phyloP scores from a whole-genome alignment of 2,888 invertebrate genomes.

The Erebia palarica region DNA sequence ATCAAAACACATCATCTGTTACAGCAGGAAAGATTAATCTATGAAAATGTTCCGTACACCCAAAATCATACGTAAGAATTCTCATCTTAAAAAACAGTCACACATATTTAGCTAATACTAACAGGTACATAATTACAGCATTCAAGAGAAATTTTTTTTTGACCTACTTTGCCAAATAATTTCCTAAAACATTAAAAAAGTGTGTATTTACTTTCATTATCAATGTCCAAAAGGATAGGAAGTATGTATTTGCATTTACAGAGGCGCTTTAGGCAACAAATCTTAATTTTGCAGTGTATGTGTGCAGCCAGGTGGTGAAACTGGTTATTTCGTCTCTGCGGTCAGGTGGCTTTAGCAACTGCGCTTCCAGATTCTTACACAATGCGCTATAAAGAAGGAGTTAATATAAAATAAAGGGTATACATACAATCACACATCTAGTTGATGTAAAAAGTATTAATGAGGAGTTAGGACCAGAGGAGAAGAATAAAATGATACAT shows the following conservation, averaged over 20 bases:
- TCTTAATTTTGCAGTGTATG: conserved; percentile 29
- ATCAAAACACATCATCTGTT: neutral
- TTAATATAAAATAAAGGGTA: conserved; percentile 20
- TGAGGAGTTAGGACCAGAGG: neutral
- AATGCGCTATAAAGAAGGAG: conserved; percentile 31
- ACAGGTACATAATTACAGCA: neutral
- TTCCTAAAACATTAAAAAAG: neutral
- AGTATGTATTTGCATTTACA: conserved; percentile 9
- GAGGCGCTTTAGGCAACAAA: conserved; percentile 12
- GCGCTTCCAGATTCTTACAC: conserved; percentile 52
- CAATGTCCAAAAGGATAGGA: neutral
- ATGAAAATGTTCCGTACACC: neutral
- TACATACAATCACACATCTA: conserved; percentile 26
- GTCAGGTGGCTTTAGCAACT: conserved; percentile 60
- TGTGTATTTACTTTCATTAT: neutral
- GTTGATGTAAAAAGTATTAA: neutral
- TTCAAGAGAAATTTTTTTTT: neutral
- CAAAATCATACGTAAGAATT: too few species aligned
- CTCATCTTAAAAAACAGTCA: too few species aligned
- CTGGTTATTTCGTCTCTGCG: conserved; percentile 63
- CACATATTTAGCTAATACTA: too few species aligned
- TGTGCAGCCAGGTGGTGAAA: conserved; percentile 63
- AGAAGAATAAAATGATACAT: neutral
- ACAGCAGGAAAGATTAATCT: neutral
- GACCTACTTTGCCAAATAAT: neutral